A percentile compares a stretch with the other conserved stretches of the same genome.
phyloP scores from a whole-genome alignment of 2,113 vertebrate species.

The Trichechus manatus region DNA sequence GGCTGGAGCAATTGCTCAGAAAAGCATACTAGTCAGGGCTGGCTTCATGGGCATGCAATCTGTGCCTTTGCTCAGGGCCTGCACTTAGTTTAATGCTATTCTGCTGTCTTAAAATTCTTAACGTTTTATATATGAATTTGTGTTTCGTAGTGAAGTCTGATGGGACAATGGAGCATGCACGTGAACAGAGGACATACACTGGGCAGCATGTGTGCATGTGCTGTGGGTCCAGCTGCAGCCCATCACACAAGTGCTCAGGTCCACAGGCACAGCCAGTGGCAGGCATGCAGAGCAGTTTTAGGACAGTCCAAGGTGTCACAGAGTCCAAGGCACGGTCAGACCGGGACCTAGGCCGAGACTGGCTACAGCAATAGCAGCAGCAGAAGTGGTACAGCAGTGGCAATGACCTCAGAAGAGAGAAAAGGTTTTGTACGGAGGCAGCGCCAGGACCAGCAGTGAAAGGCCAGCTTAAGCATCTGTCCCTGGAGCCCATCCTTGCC shows the following conservation, averaged over 20 bases:
- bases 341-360: background rate
- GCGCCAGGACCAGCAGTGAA: background rate
- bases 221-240: background rate
- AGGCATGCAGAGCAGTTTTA: rapidly evolving
- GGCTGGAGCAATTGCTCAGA: background rate
- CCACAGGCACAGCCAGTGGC: rapidly evolving
- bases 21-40: background rate
- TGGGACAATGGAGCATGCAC: rapidly evolving
- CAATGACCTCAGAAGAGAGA: background rate
- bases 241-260: background rate
- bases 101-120: background rate
- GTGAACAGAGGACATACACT: background rate
- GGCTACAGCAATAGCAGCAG: background rate
- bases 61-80: background rate
- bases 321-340: too few species aligned
- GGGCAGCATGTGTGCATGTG: rapidly evolving
- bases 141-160: background rate
- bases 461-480: rapidly evolving
- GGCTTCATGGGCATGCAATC: background rate
- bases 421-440: background rate
- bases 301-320: too few species aligned
- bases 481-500: background rate
- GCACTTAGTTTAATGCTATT: background rate
- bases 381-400: background rate
- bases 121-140: conserved; percentile 6